Percentiles rank a stretch among this genome's conserved stretches.
These are phyloP conservation scores for Gambusia yucatana DNA, from an alignment of 2,797 vertebrate genomes.

Conservation along the genomic window DNA sequence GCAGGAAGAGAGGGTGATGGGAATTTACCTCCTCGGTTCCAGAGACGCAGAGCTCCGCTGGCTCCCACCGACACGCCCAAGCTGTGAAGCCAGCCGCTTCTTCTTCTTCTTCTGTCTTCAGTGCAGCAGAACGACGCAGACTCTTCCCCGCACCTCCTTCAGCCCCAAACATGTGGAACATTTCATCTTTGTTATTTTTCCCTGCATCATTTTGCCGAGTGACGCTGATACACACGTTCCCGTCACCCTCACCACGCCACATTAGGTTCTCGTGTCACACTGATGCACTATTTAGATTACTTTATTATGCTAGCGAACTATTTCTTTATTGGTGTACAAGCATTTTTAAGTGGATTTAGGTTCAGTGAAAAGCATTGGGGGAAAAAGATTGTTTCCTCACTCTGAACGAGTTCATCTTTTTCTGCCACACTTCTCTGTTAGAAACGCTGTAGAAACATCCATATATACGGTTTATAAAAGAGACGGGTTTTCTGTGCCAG, in stretches of 20 bases:
- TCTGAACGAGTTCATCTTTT: background rate
- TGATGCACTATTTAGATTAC: too few species aligned
- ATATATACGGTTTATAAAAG: background rate
- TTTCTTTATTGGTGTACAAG: background rate
- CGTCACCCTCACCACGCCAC: background rate
- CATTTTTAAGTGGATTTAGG: background rate
- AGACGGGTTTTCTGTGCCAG: background rate
- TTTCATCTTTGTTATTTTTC: background rate
- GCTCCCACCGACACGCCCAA: conserved; percentile 93
- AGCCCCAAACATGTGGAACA: background rate
- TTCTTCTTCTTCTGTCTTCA: conserved; percentile 33
- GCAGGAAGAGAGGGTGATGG: conserved; percentile 76
- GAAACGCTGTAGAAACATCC: background rate
- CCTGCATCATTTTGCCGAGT: background rate
- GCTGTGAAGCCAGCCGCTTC: conserved; percentile 82
- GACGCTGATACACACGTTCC: background rate
- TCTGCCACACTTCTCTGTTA: background rate
- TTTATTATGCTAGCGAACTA: background rate
- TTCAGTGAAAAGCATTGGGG: background rate
- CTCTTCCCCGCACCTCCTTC: background rate
- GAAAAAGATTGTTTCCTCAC: background rate
- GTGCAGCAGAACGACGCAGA: background rate
- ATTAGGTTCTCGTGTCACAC: background rate
- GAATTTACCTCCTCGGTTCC: conserved; percentile 72
- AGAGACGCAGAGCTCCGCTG: conserved; percentile 87